Evolutionary conservation across 2,113 vertebrate species (phyloP), one percentile per base, ranked within the genome.

Genomic region (Clarias gariepinus): DNA sequence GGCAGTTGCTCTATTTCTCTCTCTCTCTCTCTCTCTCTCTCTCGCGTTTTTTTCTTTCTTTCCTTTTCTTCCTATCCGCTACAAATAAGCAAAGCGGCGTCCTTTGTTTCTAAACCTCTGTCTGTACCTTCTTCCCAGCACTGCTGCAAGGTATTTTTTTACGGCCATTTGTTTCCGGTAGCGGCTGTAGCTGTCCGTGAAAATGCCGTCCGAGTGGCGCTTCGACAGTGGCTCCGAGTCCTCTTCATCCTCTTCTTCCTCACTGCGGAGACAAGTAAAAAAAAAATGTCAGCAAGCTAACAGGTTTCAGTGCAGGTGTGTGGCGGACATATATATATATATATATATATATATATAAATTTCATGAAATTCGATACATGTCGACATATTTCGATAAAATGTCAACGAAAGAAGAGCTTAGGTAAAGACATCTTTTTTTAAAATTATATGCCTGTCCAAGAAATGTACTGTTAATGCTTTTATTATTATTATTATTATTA

Each of bases 121-220:
- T 97, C 98, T 99, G 97, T 99, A 99, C 98, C 98, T 99, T 98
- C 98, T 97, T 93, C 98, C 98, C 94, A 99, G 94, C 94, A 99
- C 98, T 0, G 98, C 98, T 87, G 98, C 98, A 95, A 99, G 96
- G 94, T 99, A 99, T 93, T 99, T 99, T 96, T 98, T 98, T 94
- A 99, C 98, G 92, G 98, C 98, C 98, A 99, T 99, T 96, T 99
- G 98, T 96, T 99, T 99, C 94, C 98, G 95, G 94, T 99, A 99
- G 94, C 98, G 98, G 90, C 98, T 99, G 96, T 99, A 99, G 96
- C 98, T 98, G 96, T 99, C 98, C 47, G 98, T 99, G 95, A 99
- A 99, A 95, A 99, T 99, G 87, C 98, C 98, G 85, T 99, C 98
- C 87, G 98, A 99, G 88, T 99, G 98, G 93, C 98, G 95, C 92